Conservation (phyloP, 2,113 vertebrate species). For the Pica pica region DNA sequence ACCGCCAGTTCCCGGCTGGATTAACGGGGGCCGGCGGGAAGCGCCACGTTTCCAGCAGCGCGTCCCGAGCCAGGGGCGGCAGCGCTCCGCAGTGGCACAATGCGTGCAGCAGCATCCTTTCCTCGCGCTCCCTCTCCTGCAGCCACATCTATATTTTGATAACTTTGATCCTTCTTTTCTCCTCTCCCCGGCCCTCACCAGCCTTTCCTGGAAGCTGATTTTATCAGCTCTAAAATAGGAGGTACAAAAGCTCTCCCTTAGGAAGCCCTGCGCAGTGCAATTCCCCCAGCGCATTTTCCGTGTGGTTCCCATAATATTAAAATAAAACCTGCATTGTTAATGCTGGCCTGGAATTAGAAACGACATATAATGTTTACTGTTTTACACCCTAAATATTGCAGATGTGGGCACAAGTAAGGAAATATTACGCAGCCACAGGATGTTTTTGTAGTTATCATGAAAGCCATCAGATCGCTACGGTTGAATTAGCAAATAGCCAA, state of each 20-base stretch:
- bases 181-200: not conserved
- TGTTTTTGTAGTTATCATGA: constrained; percentile 21
- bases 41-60: not conserved
- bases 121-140: not conserved
- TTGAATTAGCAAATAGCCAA: not conserved
- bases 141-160: not conserved
- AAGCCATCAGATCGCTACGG: not conserved
- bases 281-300: not conserved
- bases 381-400: not conserved
- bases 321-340: constrained; percentile 13
- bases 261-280: not conserved
- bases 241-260: not conserved
- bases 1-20: not conserved
- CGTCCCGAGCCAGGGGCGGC: not conserved
- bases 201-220: constrained; percentile 37
- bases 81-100: not conserved
- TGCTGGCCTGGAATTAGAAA: not conserved
- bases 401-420: not conserved
- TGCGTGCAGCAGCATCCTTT: not conserved
- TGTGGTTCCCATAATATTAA: not conserved
- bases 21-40: not conserved
- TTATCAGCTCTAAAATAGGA: not conserved
- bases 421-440: constrained; percentile 12
- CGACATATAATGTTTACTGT: not conserved
- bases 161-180: constrained; percentile 49